Base-by-base conservation (phyloP, 2,888 invertebrate species). In the Tetropium fuscum region DNA sequence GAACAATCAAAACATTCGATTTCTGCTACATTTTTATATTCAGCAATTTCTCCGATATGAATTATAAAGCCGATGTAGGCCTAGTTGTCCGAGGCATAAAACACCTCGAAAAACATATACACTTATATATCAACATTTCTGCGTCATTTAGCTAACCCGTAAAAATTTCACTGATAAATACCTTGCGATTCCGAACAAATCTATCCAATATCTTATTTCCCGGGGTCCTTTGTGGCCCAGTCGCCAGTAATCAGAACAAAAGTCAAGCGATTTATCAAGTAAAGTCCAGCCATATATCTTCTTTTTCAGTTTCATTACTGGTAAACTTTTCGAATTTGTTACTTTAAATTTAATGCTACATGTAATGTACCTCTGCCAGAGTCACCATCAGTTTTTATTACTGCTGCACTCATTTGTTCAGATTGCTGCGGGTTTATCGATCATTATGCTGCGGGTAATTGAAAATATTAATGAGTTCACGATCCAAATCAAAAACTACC, bases 171-270 rank as follows among this genome's bases (percentile, higher is more conserved):
- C 74, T 78, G 79, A 79, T 76, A 77, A 78, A 78, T 78, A 76
- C 74, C 69, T 60, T 56, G 66, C 75, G 75, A 77, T 77, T 71
- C 69, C 63, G 69, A 72, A 78, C 75, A 77, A 79, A 78, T 78
- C 78, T 76, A 70, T 70, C 75, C 76, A 74, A 80, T 79, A 78
- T 78, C 76, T 78, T 76, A 74, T 74, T 75, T 69, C 74, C 80
- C 82, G 83, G 84, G 80, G 80, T 83, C 85, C 82, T 86, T 86
- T 86, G 86, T 83, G 86, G 85, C 83, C 80, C 78, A 78, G 81
- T 80, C 81, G 77, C 76, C 77, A 76, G 74, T 78, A 77, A 78
- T 78, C 78, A 78, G 75, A 65, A 77, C 76, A 75, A 78, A 78
- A 78, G 78, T 76, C 76, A 65, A 59, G 59, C 75, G 74, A 77